These are phyloP conservation scores for Conger conger DNA, from an alignment of 2,113 vertebrate species.

Conservation along the genomic window DNA sequence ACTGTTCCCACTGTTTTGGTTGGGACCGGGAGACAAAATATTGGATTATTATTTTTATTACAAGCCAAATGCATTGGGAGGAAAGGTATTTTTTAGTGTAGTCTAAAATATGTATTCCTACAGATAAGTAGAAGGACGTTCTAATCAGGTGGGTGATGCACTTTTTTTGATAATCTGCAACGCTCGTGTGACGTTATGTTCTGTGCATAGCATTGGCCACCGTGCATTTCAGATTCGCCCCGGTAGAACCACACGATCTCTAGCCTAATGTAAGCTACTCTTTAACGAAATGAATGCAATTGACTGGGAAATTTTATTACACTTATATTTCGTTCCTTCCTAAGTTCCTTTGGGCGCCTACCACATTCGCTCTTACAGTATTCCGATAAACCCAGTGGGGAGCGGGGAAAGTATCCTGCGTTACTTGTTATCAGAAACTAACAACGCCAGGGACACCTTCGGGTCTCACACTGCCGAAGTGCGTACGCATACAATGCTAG, in stretches of 20 bases:
- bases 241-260: background rate
- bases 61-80: background rate
- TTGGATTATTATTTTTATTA: background rate
- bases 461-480: background rate
- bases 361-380: background rate
- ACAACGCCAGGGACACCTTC: background rate
- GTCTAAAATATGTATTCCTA: background rate
- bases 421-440: constrained; percentile 12
- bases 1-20: background rate
- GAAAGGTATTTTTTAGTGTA: background rate
- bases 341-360: constrained; percentile 13
- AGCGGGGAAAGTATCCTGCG: background rate
- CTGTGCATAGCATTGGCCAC: background rate
- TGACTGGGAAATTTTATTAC: background rate
- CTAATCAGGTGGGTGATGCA: background rate
- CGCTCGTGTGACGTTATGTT: background rate
- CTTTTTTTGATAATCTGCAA: background rate
- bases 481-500: background rate
- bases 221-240: background rate
- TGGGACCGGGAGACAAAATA: background rate
- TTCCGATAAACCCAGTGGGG: background rate
- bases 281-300: background rate
- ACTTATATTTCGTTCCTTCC: background rate
- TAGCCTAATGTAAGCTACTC: background rate
- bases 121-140: background rate